phyloP scores from a whole-genome alignment of 2,888 invertebrate species.

The Erebia epiphron region DNA sequence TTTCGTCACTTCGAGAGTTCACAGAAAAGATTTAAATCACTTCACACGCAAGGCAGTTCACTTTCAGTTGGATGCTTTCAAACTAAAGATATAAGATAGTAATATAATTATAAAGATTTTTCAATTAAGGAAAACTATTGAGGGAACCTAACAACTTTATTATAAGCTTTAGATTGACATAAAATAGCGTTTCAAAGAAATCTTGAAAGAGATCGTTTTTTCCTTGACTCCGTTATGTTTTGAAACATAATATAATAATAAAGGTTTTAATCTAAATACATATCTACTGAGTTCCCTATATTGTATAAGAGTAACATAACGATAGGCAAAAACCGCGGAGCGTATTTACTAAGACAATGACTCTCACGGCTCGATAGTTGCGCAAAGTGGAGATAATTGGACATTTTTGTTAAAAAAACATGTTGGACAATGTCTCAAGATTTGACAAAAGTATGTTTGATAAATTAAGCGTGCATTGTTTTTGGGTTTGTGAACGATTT shows the following conservation, averaged over 20 bases:
- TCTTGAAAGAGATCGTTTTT: conserved; percentile 21
- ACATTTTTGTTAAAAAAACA: conserved; percentile 35
- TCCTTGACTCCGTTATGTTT: conserved; percentile 19
- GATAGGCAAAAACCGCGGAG: conserved; percentile 30
- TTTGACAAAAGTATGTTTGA: conserved; percentile 31
- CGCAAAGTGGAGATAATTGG: conserved; percentile 70
- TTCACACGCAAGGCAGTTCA: conserved; percentile 35
- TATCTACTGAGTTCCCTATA: conserved; percentile 32
- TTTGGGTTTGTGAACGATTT: conserved; percentile 16
- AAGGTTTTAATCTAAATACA: conserved; percentile 24
- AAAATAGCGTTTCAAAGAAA: conserved; percentile 1
- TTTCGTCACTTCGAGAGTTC: conserved; percentile 33
- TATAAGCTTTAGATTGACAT: neutral
- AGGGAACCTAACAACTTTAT: neutral
- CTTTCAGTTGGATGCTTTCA: conserved; percentile 33
- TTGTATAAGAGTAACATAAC: conserved; percentile 37
- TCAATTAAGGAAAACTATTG: neutral
- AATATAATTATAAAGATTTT: neutral
- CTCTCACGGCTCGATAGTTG: conserved; percentile 48
- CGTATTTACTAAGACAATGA: conserved; percentile 29
- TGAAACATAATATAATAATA: conserved; percentile 24
- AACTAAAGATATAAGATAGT: conserved; percentile 25
- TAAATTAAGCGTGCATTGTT: conserved; percentile 64
- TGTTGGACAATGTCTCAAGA: conserved; percentile 34
- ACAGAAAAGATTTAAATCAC: conserved; percentile 36